Evolutionary conservation across 2,113 vertebrate genomes (phyloP).

Genomic region (Platanista minor): DNA sequence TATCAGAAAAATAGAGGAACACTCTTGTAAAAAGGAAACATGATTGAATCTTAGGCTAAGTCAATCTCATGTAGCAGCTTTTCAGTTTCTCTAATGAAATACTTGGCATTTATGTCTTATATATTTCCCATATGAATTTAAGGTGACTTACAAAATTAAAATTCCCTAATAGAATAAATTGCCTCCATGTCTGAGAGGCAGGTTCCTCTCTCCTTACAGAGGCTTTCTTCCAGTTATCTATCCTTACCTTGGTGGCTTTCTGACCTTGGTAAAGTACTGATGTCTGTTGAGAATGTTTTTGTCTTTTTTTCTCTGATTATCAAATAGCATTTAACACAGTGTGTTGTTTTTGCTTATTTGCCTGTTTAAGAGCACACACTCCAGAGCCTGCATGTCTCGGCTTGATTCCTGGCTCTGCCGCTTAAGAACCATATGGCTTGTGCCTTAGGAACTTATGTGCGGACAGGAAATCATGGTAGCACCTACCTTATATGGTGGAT

Average conservation of each 20-base stretch:
- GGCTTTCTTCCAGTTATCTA: background rate
- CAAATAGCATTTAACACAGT: background rate
- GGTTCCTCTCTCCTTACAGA: background rate
- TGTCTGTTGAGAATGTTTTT: background rate
- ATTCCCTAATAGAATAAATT: background rate
- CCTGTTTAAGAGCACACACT: background rate
- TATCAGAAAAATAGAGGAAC: background rate
- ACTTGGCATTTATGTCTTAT: background rate
- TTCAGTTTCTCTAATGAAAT: background rate
- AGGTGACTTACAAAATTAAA: background rate
- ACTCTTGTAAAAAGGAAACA: background rate
- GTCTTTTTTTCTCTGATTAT: background rate
- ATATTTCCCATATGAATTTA: slow-evolving; percentile 5
- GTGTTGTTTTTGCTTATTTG: background rate
- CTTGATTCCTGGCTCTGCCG: background rate
- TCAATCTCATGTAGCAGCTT: background rate
- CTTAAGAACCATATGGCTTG: background rate
- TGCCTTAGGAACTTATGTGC: background rate
- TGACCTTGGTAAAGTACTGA: background rate
- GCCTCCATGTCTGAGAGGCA: background rate
- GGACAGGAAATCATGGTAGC: background rate
- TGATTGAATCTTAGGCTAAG: background rate
- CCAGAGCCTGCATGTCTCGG: background rate
- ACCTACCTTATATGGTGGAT: background rate
- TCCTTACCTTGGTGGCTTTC: background rate